phyloP scores from a whole-genome alignment of 2,797 vertebrate genomes.

The Lagorchestes hirsutus region DNA sequence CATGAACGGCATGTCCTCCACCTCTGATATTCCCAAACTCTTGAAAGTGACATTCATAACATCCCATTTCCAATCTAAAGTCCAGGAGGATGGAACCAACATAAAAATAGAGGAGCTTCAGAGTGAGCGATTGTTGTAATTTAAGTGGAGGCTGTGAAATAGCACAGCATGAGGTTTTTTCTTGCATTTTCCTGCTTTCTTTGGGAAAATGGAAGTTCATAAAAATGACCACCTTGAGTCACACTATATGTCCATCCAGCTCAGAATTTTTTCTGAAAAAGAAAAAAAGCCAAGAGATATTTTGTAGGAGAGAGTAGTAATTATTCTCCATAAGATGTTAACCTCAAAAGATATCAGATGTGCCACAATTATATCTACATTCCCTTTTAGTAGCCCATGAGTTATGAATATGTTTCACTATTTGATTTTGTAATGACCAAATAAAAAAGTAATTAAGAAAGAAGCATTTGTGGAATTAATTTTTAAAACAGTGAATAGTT shows the following conservation, averaged over 20 bases:
- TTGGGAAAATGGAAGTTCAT: slow-evolving; percentile 40
- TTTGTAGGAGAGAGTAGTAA: background rate
- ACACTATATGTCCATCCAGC: slow-evolving; percentile 28
- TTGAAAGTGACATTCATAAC: slow-evolving; percentile 58
- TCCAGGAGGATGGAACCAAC: slow-evolving; percentile 55
- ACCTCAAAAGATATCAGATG: background rate
- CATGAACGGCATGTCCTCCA: slow-evolving; percentile 9
- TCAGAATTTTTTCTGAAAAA: background rate
- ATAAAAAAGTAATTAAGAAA: background rate
- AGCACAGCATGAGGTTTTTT: slow-evolving; percentile 25
- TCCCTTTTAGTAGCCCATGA: background rate
- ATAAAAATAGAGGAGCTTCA: background rate
- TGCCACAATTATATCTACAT: background rate
- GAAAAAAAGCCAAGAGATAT: background rate
- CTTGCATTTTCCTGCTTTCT: slow-evolving; percentile 33
- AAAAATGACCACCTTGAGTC: slow-evolving; percentile 19
- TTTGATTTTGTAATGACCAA: slow-evolving; percentile 4
- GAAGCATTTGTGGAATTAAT: background rate
- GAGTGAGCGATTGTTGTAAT: slow-evolving; percentile 57
- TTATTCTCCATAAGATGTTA: background rate
- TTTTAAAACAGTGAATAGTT: background rate
- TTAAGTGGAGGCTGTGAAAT: slow-evolving; percentile 13
- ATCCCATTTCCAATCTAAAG: slow-evolving; percentile 61
- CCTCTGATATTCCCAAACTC: slow-evolving; percentile 28
- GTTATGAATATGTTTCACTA: background rate